Evolutionary conservation across 1,140 invertebrate genomes (phyloP).

Genomic region (Tribolium madens): DNA sequence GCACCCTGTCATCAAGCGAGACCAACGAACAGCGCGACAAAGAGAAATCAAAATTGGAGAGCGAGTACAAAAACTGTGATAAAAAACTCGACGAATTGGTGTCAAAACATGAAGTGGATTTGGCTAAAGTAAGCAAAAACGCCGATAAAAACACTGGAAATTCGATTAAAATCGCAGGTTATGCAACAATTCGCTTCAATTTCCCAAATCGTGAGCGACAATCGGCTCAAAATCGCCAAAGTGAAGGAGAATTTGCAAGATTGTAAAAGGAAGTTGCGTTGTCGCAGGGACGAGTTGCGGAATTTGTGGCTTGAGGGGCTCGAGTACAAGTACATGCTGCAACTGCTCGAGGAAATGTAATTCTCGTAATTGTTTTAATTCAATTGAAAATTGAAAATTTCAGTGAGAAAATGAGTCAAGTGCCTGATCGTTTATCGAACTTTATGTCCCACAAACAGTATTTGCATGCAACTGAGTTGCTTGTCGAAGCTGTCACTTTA

Average conservation of each 20-base stretch:
- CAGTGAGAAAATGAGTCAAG: slow-evolving; percentile 83
- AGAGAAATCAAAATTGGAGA: slow-evolving; percentile 93
- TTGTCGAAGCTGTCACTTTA: slow-evolving; percentile 77
- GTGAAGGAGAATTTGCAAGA: slow-evolving; percentile 92
- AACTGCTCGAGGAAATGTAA: slow-evolving; percentile 91
- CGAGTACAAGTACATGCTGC: slow-evolving; percentile 90
- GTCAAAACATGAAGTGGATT: slow-evolving; percentile 87
- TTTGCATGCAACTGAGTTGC: slow-evolving; percentile 85
- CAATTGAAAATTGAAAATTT: slow-evolving; percentile 52
- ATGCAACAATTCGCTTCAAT: slow-evolving; percentile 77
- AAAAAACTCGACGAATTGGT: slow-evolving; percentile 89
- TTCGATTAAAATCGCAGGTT: slow-evolving; percentile 68
- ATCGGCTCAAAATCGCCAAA: slow-evolving; percentile 83
- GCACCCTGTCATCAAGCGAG: slow-evolving; percentile 91
- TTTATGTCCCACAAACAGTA: slow-evolving; percentile 83
- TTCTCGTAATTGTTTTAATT: background rate
- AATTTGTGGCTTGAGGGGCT: slow-evolving; percentile 93
- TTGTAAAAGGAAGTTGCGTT: slow-evolving; percentile 91
- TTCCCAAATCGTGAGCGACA: slow-evolving; percentile 81
- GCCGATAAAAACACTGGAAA: slow-evolving; percentile 4
- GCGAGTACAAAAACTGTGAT: slow-evolving; percentile 93
- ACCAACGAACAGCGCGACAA: slow-evolving; percentile 95
- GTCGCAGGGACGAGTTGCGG: slow-evolving; percentile 92
- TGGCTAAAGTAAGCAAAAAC: slow-evolving; percentile 78
- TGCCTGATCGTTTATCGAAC: slow-evolving; percentile 80